These are phyloP conservation scores for Chloebia gouldiae DNA, from an alignment of 2,113 vertebrate species.

Conservation along the genomic window DNA sequence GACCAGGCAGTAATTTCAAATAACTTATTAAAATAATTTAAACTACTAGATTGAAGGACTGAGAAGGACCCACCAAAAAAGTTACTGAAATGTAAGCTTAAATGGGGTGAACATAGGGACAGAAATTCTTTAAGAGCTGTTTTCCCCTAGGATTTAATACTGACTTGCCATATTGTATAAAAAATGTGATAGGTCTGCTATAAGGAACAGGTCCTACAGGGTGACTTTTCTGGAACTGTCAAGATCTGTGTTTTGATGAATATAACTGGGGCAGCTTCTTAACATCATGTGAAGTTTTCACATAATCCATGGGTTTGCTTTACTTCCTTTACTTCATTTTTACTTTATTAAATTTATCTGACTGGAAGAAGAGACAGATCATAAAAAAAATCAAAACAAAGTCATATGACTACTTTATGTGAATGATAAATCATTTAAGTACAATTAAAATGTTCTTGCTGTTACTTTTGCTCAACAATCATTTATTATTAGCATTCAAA, in stretches of 20 bases:
- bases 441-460: neutral
- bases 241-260: constrained; percentile 58
- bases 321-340: constrained; percentile 9
- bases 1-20: constrained; percentile 27
- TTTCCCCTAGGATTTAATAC: constrained; percentile 29
- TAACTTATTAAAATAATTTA: constrained; percentile 13
- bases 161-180: constrained; percentile 36
- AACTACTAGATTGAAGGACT: neutral
- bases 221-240: constrained; percentile 7
- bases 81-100: constrained; percentile 52
- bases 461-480: neutral
- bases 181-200: constrained; percentile 46
- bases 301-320: constrained; percentile 28
- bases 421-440: neutral
- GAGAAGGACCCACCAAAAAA: constrained; percentile 12
- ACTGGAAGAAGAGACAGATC: neutral
- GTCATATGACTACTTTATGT: neutral
- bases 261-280: constrained; percentile 55
- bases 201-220: neutral
- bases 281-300: constrained; percentile 22
- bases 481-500: neutral
- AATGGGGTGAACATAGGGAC: constrained; percentile 18
- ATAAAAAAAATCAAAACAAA: neutral
- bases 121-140: neutral
- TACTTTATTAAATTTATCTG: neutral